Base-by-base conservation (phyloP, 2,797 vertebrate genomes). In the Hippoglossus hippoglossus region DNA sequence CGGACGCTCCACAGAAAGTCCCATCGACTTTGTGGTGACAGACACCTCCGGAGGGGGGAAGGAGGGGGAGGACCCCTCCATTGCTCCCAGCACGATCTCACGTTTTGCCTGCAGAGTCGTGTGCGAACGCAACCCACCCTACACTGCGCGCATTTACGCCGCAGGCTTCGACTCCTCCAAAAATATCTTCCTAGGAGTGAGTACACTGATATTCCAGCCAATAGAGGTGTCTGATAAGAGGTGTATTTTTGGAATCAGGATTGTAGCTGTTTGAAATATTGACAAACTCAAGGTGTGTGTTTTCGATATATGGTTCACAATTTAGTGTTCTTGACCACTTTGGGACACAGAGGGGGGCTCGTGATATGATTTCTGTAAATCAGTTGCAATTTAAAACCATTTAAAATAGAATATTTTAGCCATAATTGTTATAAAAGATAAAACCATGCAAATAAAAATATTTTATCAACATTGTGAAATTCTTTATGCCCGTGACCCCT, bases 131-230 rank as follows among this genome's bases (percentile, higher is more conserved):
- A 91, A 89, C 81, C 94, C 94, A 3, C 94, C 94, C 0, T 95
- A 95, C 89, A 95, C 94, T 0, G 93, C 94, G 1, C 94, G 94
- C 57, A 95, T 95, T 86, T 95, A 94, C 9, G 94, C 94, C 3
- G 94, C 94, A n/a, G 94, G 94, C 81, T 95, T 95, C 9, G 94
- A 95, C 86, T 95, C 94, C 19, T 95, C 94, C 79, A 95, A 94
- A 84, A 95, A 95, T 77, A 95, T 95, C 87, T 95, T 95, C 83
- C 84, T 95, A 10, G 94, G 94, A 90, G 94, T 95, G 74, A 78
- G 94, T 77, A 18, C 69, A 51, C 13, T 1, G 34, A 58, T 5
- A 9, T 41, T 51, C n/a, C 19, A 62, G 28, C 16, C 13, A 11
- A 41, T 8, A 55, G 1, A 65, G 11, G 26, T 54, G 31, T 72